Conservation (phyloP, 2,888 invertebrate species). For the Gymnocheta viridis region DNA sequence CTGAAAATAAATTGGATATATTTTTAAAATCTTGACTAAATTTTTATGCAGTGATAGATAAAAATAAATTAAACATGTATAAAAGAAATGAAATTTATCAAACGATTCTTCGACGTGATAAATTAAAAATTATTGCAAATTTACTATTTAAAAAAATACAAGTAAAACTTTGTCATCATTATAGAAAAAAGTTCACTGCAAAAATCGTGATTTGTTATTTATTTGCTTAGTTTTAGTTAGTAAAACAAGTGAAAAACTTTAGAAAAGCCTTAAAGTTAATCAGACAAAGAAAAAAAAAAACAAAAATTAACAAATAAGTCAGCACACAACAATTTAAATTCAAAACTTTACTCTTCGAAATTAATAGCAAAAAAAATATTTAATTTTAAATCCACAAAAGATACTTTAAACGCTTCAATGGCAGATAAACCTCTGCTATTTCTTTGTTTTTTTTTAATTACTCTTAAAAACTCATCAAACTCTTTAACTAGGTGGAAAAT, state of each 20-base stretch:
- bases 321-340: no score
- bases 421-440: neutral
- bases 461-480: conserved; percentile 41
- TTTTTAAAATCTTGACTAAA: conserved; percentile 16
- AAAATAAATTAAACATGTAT: neutral
- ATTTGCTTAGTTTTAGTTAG: conserved; percentile 35
- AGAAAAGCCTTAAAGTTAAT: neutral
- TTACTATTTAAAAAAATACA: neutral
- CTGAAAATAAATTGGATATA: conserved; percentile 35
- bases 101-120: conserved; percentile 62
- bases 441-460: neutral
- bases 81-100: neutral
- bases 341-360: neutral
- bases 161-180: neutral
- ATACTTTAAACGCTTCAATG: neutral
- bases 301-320: neutral
- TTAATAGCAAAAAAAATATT: neutral
- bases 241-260: neutral
- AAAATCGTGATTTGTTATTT: conserved; percentile 27
- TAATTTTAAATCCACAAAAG: neutral
- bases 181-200: neutral
- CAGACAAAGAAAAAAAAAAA: neutral
- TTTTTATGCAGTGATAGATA: neutral
- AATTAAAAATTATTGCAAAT: conserved; percentile 32
- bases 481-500: conserved; percentile 60